These are phyloP conservation scores for Micoletzkya japonica DNA, from an alignment of 2,888 invertebrate species.

Conservation along the genomic window DNA sequence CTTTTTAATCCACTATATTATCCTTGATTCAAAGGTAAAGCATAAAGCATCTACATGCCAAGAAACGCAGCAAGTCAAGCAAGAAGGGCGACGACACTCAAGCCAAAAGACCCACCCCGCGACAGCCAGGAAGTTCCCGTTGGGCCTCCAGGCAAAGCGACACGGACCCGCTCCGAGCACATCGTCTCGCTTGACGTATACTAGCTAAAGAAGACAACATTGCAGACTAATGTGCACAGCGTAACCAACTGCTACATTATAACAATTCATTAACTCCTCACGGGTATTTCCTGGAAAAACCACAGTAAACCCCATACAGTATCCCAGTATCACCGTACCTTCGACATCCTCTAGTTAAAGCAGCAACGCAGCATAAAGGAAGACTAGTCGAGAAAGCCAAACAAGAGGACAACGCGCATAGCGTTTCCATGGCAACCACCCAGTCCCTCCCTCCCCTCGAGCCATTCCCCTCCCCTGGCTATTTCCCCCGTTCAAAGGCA, in stretches of 20 bases:
- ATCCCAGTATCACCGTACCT: too few species aligned
- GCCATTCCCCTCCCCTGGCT: neutral
- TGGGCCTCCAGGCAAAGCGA: constrained; percentile 50
- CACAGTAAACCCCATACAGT: too few species aligned
- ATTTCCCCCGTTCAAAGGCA: neutral
- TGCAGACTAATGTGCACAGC: too few species aligned
- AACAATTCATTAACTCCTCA: too few species aligned
- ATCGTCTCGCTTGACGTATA: constrained; percentile 31
- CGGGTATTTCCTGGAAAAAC: too few species aligned
- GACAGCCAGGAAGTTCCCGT: constrained; percentile 50
- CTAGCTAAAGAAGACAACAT: constrained; percentile 30
- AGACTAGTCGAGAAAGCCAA: neutral
- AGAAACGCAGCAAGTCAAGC: too few species aligned
- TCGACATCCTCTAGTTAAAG: neutral
- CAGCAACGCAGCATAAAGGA: neutral
- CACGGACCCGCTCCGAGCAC: constrained; percentile 31
- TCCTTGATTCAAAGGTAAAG: too few species aligned
- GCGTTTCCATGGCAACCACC: neutral
- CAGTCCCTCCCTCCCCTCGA: neutral
- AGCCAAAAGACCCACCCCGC: constrained; percentile 40
- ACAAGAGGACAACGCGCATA: too few species aligned
- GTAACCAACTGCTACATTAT: too few species aligned
- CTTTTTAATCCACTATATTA: too few species aligned
- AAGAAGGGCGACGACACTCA: too few species aligned
- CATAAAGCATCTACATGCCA: too few species aligned